These are phyloP conservation scores for Parasteatoda tepidariorum DNA, from an alignment of 1,140 invertebrate genomes.

Conservation along the genomic window DNA sequence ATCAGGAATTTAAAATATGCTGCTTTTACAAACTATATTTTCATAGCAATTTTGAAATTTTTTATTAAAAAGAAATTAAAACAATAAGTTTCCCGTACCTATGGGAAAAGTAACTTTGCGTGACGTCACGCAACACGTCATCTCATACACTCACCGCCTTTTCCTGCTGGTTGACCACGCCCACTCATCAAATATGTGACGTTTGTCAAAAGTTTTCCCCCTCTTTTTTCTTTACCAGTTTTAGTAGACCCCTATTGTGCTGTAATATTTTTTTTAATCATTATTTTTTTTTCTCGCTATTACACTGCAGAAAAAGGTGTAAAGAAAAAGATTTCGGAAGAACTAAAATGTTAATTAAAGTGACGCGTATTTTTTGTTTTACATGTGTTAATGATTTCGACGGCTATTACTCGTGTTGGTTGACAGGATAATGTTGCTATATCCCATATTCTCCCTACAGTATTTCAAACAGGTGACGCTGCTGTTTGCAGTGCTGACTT, in stretches of 20 bases:
- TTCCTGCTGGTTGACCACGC: constrained; percentile 50
- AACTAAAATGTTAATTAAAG: constrained; percentile 45
- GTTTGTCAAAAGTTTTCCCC: constrained; percentile 42
- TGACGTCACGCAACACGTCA: constrained; percentile 55
- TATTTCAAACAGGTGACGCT: too few relatives aligned
- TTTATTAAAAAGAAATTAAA: background rate
- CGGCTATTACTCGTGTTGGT: background rate
- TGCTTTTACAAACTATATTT: too few relatives aligned
- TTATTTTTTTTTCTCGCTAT: background rate
- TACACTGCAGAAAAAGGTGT: background rate
- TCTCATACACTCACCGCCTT: constrained; percentile 37
- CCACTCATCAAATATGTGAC: constrained; percentile 61
- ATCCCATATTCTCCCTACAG: too few relatives aligned
- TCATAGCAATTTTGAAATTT: too few relatives aligned
- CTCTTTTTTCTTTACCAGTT: constrained; percentile 3
- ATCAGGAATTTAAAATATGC: too few relatives aligned
- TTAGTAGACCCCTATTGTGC: background rate
- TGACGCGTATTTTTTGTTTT: constrained; percentile 18
- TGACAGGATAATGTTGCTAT: background rate
- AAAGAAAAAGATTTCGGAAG: constrained; percentile 9
- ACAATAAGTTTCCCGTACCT: too few relatives aligned
- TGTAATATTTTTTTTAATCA: background rate
- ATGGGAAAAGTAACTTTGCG: constrained; percentile 41
- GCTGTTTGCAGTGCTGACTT: too few relatives aligned
- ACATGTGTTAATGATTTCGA: constrained; percentile 1